phyloP scores from a whole-genome alignment of 2,113 vertebrate species.

The Poecilia latipinna region DNA sequence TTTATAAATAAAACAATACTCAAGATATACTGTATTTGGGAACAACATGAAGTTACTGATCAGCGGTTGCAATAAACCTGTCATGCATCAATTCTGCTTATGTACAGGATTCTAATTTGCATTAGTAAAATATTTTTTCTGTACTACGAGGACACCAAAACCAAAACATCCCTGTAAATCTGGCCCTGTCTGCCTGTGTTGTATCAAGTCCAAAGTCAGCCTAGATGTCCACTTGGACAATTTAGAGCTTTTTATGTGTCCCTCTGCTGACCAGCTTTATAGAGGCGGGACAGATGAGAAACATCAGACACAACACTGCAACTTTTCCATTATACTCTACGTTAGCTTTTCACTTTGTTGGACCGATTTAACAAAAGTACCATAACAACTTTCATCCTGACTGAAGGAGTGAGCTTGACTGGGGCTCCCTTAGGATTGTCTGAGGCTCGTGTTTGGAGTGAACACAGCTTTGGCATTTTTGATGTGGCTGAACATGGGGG shows the following conservation, averaged over 20 bases:
- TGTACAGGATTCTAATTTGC: too few species aligned
- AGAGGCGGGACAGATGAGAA: too few species aligned
- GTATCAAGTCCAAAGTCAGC: not conserved
- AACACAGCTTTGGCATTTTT: conserved; percentile 59
- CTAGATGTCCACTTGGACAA: not conserved
- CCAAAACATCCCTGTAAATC: too few species aligned
- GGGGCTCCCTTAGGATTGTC: not conserved
- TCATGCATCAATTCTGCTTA: too few species aligned
- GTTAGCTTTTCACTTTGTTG: not conserved
- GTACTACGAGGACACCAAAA: too few species aligned
- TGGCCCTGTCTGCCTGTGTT: too few species aligned
- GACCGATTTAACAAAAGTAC: not conserved
- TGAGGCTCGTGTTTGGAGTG: conserved; percentile 48
- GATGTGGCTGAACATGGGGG: conserved; percentile 45
- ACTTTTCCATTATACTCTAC: not conserved
- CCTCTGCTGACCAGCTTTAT: not conserved
- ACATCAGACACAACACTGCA: too few species aligned
- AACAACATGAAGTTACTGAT: too few species aligned
- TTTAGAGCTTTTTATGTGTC: not conserved
- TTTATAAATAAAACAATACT: too few species aligned
- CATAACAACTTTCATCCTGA: not conserved
- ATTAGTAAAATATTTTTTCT: too few species aligned
- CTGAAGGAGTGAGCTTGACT: conserved; percentile 1
- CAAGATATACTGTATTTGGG: too few species aligned
- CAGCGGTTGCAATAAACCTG: too few species aligned